Evolutionary conservation across 2,888 invertebrate genomes (phyloP), one percentile per base, ranked within the genome.

Genomic region (Synanthedon formicaeformis): DNA sequence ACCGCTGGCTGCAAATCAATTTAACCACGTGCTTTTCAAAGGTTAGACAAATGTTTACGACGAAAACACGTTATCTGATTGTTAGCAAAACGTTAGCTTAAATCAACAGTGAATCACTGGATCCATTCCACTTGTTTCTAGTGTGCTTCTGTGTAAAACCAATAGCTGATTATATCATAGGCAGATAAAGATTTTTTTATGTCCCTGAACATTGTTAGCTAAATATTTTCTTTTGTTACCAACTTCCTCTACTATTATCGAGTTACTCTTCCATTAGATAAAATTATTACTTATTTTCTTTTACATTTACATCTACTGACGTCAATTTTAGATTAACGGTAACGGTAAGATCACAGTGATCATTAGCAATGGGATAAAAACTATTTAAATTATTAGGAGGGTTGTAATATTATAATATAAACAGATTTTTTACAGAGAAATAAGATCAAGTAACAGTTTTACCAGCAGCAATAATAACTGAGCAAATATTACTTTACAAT

Each of bases 31-130:
- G 57, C 60, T 57, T 66, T 62, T 69, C 66, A 61, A 60, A 61
- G 66, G 68, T 71, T 69, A 72, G 63, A 64, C 65, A 64, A 78
- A 78, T 73, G 66, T 75, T 76, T 73, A 64, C 57, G 55, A 41
- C 67, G 66, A 62, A 68, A 70, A 70, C 64, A 69, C 54, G 56
- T 56, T 58, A 52, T 61, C 58, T 61, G 64, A 58, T 59, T 65
- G 66, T 67, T 68, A 70, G 62, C 64, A 70, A 69, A 73, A 75
- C 71, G 72, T 60, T 53, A 55, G 59, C 60, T 57, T 66, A 72
- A 73, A 74, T 71, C 73, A 78, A 78, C 67, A 73, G 62, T 78
- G 73, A 76, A 63, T 79, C 77, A 78, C 61, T 52, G 54, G 27
- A 49, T 10, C 49, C 12, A 45, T 45, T 45, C 13, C n/a, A 45